Base-by-base conservation (phyloP, 2,113 vertebrate species). In the Suricata suricatta region DNA sequence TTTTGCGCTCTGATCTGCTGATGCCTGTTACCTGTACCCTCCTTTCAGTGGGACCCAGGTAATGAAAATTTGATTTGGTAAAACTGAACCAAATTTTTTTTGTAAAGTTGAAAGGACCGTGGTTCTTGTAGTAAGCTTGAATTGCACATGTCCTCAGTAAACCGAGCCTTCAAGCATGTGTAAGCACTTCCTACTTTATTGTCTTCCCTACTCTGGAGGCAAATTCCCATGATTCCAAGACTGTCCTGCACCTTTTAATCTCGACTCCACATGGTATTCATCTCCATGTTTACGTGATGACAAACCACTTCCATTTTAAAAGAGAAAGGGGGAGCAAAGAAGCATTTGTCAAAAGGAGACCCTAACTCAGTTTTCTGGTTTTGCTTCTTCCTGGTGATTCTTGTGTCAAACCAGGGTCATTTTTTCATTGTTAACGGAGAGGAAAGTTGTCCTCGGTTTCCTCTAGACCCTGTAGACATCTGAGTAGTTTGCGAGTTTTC, bases 1-100 rank as follows among this genome's bases (percentile, higher is more conserved):
- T 89, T 90, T 90, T 64, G 68, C n/a, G 7, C 60, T 38, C 41
- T 15, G 54, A 54, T 47, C 84, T 76, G 21, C n/a, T 63, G 33
- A 35, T 27, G 54, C 17, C 0, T 0, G 3, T 64, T 33, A 4
- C 25, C 3, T 12, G 25, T 15, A 33, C 35, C 52, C 25, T 35
- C 54, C 41, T 74, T 38, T 8, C 9, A 29, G 54, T 57, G 50
- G 16, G 14, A 11, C 50, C 14, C 44, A 12, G n/a, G 21, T n/a
- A 5, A 31, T 80, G 76, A 85, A 33, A 38, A 25, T 29, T 90
- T 17, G 29, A 15, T 71, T 77, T 52, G 35, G 5, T 50, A 63
- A 77, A 57, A 89, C 35, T 77, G 60, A 84, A 68, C 81, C 71
- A 57, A 35, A 17, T 80, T 84, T 35, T 47, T 92, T 81, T 80